Base-by-base conservation (phyloP, 2,888 invertebrate genomes). In the Labia minor region DNA sequence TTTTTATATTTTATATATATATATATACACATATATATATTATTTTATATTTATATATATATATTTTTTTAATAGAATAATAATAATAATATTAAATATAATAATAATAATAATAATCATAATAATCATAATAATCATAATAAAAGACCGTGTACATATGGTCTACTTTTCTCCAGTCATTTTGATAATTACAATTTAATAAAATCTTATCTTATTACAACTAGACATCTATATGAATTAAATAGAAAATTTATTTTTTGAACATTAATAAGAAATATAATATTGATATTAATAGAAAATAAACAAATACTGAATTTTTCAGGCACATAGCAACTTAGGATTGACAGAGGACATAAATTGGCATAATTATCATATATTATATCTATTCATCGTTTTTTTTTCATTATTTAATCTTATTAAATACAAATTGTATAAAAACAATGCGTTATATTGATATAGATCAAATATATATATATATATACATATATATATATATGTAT, bases 281-380 rank as follows among this genome's bases (percentile, higher is more conserved):
- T 33, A 33, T 33, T 8, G 33, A 8, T 33, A 33, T 33, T 33
- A 33, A 33, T 6, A 8, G 33, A 33, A 33, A 33, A 33, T 65
- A 69, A 66, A 69, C 70, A 71, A 71, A 71, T 71, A 71, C 71
- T 71, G 71, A 70, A 71, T 70, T 70, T 68, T 69, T 70, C 70
- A 71, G 70, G 70, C 71, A 70, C 70, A 66, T 64, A 66, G 68
- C 71, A 69, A 67, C 71, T 70, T 67, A 69, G 69, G 65, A 66
- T 67, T 64, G 70, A 69, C 71, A 70, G 70, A 70, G 71, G 68
- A 68, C 68, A 68, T 33, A 66, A 70, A 66, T 68, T 68, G 69
- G 70, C 69, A 70, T 33, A 33, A 33, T 33, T 33, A 69, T 69
- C 65, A 68, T 63, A 67, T 68, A 67, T 62, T 67, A 70, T 68